Percentiles rank a stretch among this genome's conserved stretches.
These are phyloP conservation scores for Ctenomys sociabilis DNA, from an alignment of 2,113 vertebrate genomes.

Conservation along the genomic window DNA sequence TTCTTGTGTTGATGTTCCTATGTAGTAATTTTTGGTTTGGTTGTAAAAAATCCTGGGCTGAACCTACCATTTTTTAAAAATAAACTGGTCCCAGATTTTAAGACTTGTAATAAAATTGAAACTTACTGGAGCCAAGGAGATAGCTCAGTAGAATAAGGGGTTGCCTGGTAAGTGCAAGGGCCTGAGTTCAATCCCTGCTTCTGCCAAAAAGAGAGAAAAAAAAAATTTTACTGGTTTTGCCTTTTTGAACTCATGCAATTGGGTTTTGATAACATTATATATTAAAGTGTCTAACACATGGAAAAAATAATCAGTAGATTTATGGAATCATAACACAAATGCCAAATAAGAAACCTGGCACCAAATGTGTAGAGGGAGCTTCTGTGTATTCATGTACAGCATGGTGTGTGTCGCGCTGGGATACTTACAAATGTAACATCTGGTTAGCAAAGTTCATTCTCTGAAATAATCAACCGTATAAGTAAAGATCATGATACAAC, in stretches of 20 bases:
- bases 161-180: too few species aligned
- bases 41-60: constrained; percentile 46
- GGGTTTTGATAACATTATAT: constrained; percentile 60
- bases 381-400: neutral
- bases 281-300: constrained; percentile 76
- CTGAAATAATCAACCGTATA: neutral
- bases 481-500: neutral
- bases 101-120: constrained; percentile 75
- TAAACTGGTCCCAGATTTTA: constrained; percentile 47
- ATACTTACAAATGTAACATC: neutral
- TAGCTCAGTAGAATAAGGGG: too few species aligned
- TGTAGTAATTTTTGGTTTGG: neutral
- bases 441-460: neutral
- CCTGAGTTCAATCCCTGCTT: too few species aligned
- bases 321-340: neutral
- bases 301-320: neutral
- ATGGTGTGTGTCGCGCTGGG: neutral
- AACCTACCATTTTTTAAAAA: constrained; percentile 15
- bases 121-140: neutral
- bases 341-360: neutral
- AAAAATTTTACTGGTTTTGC: too few species aligned
- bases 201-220: too few species aligned
- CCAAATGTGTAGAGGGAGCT: neutral
- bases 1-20: neutral
- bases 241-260: constrained; percentile 69